phyloP scores from a whole-genome alignment of 64 coral and sea anemone species.

The Catalaphyllia jardinei region DNA sequence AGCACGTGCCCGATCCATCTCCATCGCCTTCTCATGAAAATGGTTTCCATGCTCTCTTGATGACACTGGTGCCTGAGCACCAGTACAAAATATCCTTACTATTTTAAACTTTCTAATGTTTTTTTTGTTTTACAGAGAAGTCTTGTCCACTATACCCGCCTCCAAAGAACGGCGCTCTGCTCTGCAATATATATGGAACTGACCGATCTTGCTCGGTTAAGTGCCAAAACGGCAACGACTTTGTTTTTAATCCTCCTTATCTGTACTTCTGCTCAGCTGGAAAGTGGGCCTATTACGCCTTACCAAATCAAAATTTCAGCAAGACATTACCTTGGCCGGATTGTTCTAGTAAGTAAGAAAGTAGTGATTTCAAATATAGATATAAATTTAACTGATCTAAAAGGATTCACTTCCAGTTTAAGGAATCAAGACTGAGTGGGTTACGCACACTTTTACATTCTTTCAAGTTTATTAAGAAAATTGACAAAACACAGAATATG shows the following conservation, averaged over 20 bases:
- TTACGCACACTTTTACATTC: too few relatives aligned
- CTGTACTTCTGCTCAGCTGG: constrained; percentile 36
- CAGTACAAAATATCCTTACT: background rate
- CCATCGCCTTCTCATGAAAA: background rate
- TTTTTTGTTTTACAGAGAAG: constrained; percentile 26
- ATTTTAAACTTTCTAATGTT: background rate
- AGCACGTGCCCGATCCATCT: background rate
- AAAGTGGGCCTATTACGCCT: constrained; percentile 14
- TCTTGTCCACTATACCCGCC: constrained; percentile 24
- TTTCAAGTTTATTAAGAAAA: too few relatives aligned
- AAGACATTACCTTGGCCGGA: constrained; percentile 46
- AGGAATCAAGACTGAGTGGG: too few relatives aligned
- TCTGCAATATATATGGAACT: background rate
- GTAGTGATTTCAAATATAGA: background rate
- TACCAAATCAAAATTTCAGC: background rate
- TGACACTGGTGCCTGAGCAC: background rate
- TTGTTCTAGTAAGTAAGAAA: constrained; percentile 46
- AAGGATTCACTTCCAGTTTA: too few relatives aligned
- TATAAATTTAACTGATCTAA: too few relatives aligned
- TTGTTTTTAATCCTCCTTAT: constrained; percentile 39
- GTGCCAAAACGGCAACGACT: constrained; percentile 7
- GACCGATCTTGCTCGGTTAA: background rate
- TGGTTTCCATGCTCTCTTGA: background rate
- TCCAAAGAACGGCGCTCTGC: constrained; percentile 46
- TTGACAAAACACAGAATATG: too few relatives aligned